These are phyloP conservation scores for Trialeurodes vaporariorum DNA, from an alignment of 1,140 invertebrate species.

Conservation along the genomic window DNA sequence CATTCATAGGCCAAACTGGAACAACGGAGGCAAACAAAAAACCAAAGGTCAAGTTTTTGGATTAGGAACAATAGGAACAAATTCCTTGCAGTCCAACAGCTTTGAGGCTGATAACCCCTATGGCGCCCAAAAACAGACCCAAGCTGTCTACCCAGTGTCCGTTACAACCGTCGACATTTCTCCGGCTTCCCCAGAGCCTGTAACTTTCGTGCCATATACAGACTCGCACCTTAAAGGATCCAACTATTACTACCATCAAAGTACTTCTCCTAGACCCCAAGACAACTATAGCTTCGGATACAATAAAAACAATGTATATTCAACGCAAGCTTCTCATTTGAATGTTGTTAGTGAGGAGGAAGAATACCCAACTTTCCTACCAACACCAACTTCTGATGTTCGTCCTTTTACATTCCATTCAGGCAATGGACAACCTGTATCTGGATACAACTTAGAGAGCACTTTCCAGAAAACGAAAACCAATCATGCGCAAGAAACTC, in stretches of 20 bases:
- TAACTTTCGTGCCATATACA: not conserved
- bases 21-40: not conserved
- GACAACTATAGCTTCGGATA: not conserved
- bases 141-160: conserved; percentile 13
- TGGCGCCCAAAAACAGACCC: not conserved
- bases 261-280: not conserved
- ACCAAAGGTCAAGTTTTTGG: not conserved
- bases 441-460: not conserved
- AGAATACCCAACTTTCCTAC: conserved; percentile 17
- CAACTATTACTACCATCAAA: conserved; percentile 5
- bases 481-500: not conserved
- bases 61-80: not conserved
- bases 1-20: not conserved
- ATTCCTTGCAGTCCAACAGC: not conserved
- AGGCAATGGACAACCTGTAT: not conserved
- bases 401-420: conserved; percentile 4
- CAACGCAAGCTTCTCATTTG: not conserved
- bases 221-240: conserved; percentile 6
- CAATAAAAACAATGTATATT: not conserved
- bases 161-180: conserved; percentile 21
- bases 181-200: not conserved
- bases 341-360: not conserved
- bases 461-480: not conserved
- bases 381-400: conserved; percentile 19
- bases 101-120: not conserved